Conservation (phyloP, 2,888 invertebrate species). For the Melangyna quadrimaculata region DNA sequence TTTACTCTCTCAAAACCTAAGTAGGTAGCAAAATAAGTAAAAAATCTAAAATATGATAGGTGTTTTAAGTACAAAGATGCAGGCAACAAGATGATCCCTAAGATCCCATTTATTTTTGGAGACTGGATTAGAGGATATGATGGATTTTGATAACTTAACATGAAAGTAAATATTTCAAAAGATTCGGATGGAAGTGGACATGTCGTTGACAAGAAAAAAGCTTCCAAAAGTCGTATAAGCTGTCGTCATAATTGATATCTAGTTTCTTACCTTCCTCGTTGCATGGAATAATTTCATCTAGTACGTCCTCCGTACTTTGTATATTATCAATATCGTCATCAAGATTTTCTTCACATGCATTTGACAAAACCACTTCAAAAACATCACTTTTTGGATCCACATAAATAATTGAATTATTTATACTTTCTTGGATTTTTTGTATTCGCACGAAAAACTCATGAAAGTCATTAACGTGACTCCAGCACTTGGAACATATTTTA, state of each 20-base stretch:
- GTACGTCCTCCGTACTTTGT: neutral
- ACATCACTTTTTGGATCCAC: slow-evolving; percentile 43
- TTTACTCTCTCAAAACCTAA: no score
- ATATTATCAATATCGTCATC: neutral
- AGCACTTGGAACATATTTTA: slow-evolving; percentile 54
- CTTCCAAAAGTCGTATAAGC: neutral
- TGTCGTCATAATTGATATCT: neutral
- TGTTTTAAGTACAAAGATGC: no score
- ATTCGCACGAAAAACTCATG: slow-evolving; percentile 48
- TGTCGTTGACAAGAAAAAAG: neutral
- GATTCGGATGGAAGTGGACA: no score
- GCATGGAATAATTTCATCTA: neutral
- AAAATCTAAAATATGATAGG: no score
- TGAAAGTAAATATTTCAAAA: no score
- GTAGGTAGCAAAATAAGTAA: no score
- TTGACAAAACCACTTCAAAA: slow-evolving; percentile 41
- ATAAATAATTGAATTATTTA: slow-evolving; percentile 50
- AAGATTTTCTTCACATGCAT: slow-evolving; percentile 13
- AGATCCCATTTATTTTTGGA: no score
- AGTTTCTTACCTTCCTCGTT: neutral
- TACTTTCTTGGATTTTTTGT: slow-evolving; percentile 55
- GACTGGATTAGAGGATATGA: no score
- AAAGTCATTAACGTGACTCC: slow-evolving; percentile 46
- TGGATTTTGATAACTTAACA: no score
- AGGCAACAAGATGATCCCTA: no score